Conservation (phyloP, 2,113 vertebrate species). For the Coreoperca whiteheadi region DNA sequence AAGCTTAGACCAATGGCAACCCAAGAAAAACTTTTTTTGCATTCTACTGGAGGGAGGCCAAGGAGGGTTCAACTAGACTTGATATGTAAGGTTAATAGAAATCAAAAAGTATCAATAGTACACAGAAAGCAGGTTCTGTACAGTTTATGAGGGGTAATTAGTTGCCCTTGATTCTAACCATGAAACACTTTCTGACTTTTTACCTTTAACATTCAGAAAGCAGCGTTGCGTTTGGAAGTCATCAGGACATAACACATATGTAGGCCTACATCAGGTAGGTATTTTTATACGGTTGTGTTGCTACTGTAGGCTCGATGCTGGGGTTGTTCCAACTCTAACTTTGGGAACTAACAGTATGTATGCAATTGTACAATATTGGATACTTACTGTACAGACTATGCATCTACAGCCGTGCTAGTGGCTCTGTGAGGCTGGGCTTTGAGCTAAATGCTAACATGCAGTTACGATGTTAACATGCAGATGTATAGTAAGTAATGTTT, state of each 20-base stretch:
- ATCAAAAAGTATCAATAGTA: neutral
- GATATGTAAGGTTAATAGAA: neutral
- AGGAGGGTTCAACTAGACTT: neutral
- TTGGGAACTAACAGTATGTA: neutral
- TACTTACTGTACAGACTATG: neutral
- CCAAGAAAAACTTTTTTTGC: neutral
- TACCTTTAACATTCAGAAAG: neutral
- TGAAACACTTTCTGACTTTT: neutral
- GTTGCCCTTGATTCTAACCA: neutral
- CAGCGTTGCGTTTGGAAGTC: neutral
- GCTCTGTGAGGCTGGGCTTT: neutral
- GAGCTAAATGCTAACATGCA: neutral
- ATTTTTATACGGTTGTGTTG: neutral
- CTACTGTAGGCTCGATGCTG: neutral
- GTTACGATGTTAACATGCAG: neutral
- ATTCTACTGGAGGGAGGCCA: neutral
- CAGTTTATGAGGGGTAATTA: neutral
- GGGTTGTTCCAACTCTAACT: neutral
- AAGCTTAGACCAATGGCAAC: conserved; percentile 37
- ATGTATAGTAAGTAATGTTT: neutral
- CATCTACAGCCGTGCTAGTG: neutral
- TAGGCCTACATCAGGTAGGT: neutral
- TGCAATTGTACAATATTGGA: neutral
- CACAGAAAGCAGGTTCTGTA: neutral
- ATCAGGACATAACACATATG: neutral